phyloP scores from a whole-genome alignment of 1,140 invertebrate species.

The Eueides isabella region DNA sequence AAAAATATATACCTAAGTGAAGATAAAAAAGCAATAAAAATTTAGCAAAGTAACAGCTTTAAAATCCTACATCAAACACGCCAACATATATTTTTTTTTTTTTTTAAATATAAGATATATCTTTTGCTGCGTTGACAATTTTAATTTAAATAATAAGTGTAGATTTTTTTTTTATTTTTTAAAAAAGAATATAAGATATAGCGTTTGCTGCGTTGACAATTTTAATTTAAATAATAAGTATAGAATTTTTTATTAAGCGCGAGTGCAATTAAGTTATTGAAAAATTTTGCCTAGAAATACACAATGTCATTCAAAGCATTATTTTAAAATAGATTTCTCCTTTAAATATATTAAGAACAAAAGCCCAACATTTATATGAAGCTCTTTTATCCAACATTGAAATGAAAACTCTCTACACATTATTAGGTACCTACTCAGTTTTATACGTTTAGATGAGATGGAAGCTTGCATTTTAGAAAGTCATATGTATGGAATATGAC shows the following conservation, averaged over 20 bases:
- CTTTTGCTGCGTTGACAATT: not conserved
- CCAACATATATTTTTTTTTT: too few species aligned
- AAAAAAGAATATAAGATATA: too few species aligned
- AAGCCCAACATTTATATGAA: not conserved
- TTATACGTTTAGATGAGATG: slow-evolving; percentile 41
- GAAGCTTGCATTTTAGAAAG: slow-evolving; percentile 39
- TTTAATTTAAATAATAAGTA: too few species aligned
- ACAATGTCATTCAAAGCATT: not conserved
- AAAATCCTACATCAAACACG: too few species aligned
- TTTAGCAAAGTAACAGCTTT: too few species aligned
- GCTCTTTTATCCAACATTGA: too few species aligned
- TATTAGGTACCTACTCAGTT: slow-evolving; percentile 28
- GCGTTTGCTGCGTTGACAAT: not conserved
- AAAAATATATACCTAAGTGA: too few species aligned
- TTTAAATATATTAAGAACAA: not conserved
- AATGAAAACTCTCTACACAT: slow-evolving; percentile 20
- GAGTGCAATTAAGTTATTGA: not conserved
- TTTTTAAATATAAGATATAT: too few species aligned
- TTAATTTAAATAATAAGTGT: too few species aligned
- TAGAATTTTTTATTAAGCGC: not conserved
- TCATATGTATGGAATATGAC: slow-evolving; percentile 38
- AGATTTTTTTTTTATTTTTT: too few species aligned
- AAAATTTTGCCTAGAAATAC: not conserved
- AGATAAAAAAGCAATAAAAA: too few species aligned
- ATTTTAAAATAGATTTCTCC: not conserved